These are phyloP conservation scores for Apis laboriosa DNA, from an alignment of 1,140 invertebrate species.

Conservation along the genomic window DNA sequence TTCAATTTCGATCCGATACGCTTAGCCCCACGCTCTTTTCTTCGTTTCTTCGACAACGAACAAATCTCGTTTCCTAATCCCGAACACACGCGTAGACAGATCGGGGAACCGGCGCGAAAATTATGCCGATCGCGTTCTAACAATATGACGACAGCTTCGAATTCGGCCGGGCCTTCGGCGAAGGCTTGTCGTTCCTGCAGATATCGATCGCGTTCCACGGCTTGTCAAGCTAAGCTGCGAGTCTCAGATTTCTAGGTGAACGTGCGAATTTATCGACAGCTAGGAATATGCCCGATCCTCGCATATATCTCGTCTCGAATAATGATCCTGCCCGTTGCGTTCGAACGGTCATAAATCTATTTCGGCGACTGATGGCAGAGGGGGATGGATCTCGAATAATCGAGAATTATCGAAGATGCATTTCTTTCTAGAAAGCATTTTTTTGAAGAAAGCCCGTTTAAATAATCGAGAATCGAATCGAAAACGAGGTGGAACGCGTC, in stretches of 20 bases:
- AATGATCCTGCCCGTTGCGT: slow-evolving; percentile 19
- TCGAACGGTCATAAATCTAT: slow-evolving; percentile 32
- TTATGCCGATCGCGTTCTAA: slow-evolving; percentile 49
- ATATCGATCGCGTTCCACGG: slow-evolving; percentile 66
- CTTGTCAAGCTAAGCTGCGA: slow-evolving; percentile 53
- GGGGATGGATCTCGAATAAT: neutral
- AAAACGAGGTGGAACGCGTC: neutral
- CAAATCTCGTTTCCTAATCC: neutral
- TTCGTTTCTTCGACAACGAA: no score
- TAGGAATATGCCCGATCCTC: slow-evolving; percentile 44
- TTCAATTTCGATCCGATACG: no score
- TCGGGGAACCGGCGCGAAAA: slow-evolving; percentile 11
- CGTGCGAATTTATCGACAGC: slow-evolving; percentile 55
- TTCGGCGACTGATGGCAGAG: neutral
- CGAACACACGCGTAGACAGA: no score
- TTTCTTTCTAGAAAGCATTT: no score
- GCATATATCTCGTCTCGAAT: slow-evolving; percentile 24
- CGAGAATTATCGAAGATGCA: neutral
- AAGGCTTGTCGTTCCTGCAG: slow-evolving; percentile 53
- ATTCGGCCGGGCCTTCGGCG: slow-evolving; percentile 55
- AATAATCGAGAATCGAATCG: slow-evolving; percentile 1
- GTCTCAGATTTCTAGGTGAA: slow-evolving; percentile 54
- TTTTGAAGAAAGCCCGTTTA: neutral
- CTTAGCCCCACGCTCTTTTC: no score
- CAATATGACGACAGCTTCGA: slow-evolving; percentile 44